Evolutionary conservation across 92 coral and sea anemone species (phyloP), one percentile per base, ranked within the genome.

Genomic region (Porites rus): DNA sequence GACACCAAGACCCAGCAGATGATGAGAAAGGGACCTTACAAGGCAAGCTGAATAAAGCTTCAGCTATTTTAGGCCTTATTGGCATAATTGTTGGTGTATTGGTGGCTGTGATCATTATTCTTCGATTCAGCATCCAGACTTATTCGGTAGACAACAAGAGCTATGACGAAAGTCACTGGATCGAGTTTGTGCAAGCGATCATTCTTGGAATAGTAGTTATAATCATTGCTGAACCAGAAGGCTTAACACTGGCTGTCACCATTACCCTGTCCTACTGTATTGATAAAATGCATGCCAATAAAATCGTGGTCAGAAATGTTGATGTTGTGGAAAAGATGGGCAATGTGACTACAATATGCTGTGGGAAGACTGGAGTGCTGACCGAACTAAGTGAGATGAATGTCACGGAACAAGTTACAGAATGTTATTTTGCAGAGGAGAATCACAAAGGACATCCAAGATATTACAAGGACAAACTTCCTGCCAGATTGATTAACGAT

Each of bases 181-280:
- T 93, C 74, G 93, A 93, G 50, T 90, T 86, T 88, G 90, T 94
- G 43, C 94, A 94, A 59, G 96, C 98, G 1, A 89, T 94, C 72
- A 90, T 94, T 51, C 84, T 94, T 1, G 98, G 95, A 1, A 80
- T 93, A 22, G 94, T 94, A 38, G 78, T 94, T 54, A 91, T 94
- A 65, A 93, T 94, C 38, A 94, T 94, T 20, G 94, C 95, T 13
- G 98, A 94, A 53, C 98, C 98, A 1, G 96, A 94, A 76, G 98
- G 94, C 0, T 82, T 94, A 24, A 81, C 96, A 16, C 80, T 94
- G 78, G 98, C 98, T 6, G 94, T 87, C 51, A 92, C 98, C 10
- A 87, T 94, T 19, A 84, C 90, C 28, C 81, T 90, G 10, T 82
- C 94, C 11, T 84, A 92, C 38, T 91, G 96, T 51, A 52, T 93